Base-by-base conservation (phyloP, 2,797 vertebrate genomes). In the Acrossocheilus wenchowensis region DNA sequence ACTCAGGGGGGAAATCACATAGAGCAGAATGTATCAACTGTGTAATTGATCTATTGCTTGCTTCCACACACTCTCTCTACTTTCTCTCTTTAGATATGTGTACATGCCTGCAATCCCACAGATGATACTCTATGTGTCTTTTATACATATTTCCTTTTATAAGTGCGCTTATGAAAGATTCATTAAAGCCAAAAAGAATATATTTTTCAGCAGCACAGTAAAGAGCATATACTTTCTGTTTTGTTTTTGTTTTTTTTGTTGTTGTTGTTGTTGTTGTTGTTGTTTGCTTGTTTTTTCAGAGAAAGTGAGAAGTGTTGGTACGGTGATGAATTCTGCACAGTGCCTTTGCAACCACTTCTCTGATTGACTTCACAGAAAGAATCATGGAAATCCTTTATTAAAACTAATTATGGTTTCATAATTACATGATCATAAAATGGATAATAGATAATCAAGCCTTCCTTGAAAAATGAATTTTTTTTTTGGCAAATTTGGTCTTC, bases 1-100 rank as follows among this genome's bases (percentile, higher is more conserved):
- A 82, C 66, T 86, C 86, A 88, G 75, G 66, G 41, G 78, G 87
- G 87, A 87, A 89, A 90, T 89, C 83, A 85, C 60, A 85, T 50
- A 23, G 48, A 62, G 52, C 78, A 68, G 75, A 86, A 86, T 88
- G 89, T 83, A 88, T 90, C 88, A 88, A 71, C 78, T 52, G 74
- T 86, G 86, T 54, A 84, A 86, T 87, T 86, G 82, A 87, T 86
- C 72, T 68, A 73, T 78, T 78, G 68, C 60, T 68, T 83, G 68
- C 81, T 41, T 19, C 72, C 34, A 82, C 81, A 82, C 64, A 34
- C 48, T 36, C 43, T 23, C n/a, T 79, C 19, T 64, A 72, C 11
- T 50, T 39, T 52, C 30, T 75, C 73, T 64, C 54, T 66, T 19
- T 36, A 14, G 41, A n/a, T 85, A 30, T 60, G 5, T 66, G n/a